Base-by-base conservation (phyloP, 2,888 invertebrate species). In the Xestobium rufovillosum region DNA sequence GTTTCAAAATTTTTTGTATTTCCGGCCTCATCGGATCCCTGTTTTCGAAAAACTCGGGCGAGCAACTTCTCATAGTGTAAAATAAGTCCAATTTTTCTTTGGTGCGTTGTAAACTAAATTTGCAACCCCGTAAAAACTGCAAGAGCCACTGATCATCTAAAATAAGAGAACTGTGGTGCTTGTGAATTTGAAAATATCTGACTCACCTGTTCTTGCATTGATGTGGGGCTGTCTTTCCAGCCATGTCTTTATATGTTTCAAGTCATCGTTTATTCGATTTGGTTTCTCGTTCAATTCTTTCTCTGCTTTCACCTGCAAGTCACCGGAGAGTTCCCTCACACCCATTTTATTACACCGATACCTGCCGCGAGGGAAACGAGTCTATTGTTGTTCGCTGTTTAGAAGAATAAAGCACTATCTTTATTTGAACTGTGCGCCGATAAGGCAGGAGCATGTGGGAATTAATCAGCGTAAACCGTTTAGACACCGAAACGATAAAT, bases 121-220 rank as follows among this genome's bases (percentile, higher is more conserved):
- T 80, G 51, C 76, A 75, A 19, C 79, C 78, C 4, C 80, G 68
- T 11, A 81, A 60, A 55, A 78, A 80, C 1, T 71, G 61, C 3
- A 75, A 50, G 31, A 80, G 51, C 66, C 75, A 76, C 59, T 79
- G 78, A 49, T 79, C 76, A 57, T 76, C 77, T 72, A 53, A 39
- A 25, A n/a, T n/a, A n/a, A n/a, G n/a, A n/a, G n/a, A n/a, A n/a
- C n/a, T n/a, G n/a, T 8, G n/a, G 6, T 19, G 6, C 6, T 19
- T 19, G n/a, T 6, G 6, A 19, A 8, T 19, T n/a, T n/a, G n/a
- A n/a, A n/a, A n/a, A 19, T 19, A 8, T 6, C n/a, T 19, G 6
- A 8, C 29, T 50, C 58, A 76, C 76, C 75, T 56, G 68, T 71
- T 54, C 76, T 68, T 4, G 72, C 71, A 46, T 57, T 66, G 13